Conservation (phyloP, 2,113 vertebrate species). For the Paraplagusia blochii region DNA sequence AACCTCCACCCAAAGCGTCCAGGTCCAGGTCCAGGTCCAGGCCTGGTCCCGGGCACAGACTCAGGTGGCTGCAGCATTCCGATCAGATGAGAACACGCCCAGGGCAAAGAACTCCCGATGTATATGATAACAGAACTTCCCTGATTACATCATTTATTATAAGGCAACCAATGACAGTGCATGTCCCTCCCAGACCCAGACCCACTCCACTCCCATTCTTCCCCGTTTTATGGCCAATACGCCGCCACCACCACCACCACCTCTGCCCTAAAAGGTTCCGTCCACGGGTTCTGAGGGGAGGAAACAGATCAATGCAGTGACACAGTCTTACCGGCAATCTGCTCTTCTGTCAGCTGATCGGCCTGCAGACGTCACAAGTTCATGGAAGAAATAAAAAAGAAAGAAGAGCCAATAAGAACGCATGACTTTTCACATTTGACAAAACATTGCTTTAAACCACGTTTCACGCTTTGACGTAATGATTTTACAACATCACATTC, state of each 20-base stretch:
- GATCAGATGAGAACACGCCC: slow-evolving; percentile 39
- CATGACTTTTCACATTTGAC: no score
- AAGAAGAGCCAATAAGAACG: no score
- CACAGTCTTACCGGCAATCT: slow-evolving; percentile 93
- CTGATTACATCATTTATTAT: slow-evolving; percentile 65
- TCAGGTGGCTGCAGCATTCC: slow-evolving; percentile 3
- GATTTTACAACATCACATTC: no score
- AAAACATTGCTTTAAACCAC: no score
- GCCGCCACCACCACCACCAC: slow-evolving; percentile 41
- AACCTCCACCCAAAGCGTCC: no score
- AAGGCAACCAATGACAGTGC: slow-evolving; percentile 53
- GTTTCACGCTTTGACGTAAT: no score
- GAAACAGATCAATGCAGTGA: slow-evolving; percentile 42
- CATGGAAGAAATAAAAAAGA: neutral
- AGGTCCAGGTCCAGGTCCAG: no score
- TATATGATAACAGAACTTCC: slow-evolving; percentile 20
- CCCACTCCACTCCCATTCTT: slow-evolving; percentile 63
- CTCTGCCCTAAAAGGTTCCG: slow-evolving; percentile 78
- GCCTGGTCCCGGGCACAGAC: neutral
- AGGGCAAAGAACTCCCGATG: slow-evolving; percentile 37
- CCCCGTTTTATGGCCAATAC: slow-evolving; percentile 56
- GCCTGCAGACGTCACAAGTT: slow-evolving; percentile 74
- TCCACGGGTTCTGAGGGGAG: slow-evolving; percentile 39
- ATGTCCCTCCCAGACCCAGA: slow-evolving; percentile 57
- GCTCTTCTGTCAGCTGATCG: slow-evolving; percentile 99